Evolutionary conservation across 30 jellyfish, hydroid and myxozoan genomes (phyloP), one percentile per base, ranked within the genome.

Genomic region (Aurelia sp.): DNA sequence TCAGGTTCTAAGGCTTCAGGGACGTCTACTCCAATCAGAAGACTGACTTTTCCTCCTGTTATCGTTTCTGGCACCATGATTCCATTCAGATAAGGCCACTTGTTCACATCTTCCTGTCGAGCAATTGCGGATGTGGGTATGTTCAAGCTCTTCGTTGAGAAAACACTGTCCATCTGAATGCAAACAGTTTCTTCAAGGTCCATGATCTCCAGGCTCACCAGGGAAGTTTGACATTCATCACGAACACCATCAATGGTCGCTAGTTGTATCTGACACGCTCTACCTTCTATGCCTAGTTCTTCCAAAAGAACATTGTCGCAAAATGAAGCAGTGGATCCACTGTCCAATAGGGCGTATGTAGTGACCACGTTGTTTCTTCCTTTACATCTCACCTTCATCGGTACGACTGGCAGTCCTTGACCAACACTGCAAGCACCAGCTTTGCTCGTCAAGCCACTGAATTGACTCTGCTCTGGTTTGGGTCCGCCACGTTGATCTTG

Each of bases 351-450:
- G 19, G 89, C 91, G 41, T 59, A 85, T n/a, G 88, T 85, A 19
- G 13, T 31, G 30, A 81, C 17, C 48, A 11, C 47, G 0, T 51
- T 68, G 40, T 53, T 48, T 66, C 62, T 24, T 21, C 74, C 63
- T 50, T 51, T 11, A n/a, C 61, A 52, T 65, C 59, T 66, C 31
- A 81, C 84, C 55, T 70, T 81, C 33, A 81, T 33, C 6, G 84
- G 91, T 15, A 81, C 65, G 41, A 81, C 48, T 10, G 91, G 91
- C 68, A 81, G 77, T n/a, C 91, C 82, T 66, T 81, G 47, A 18
- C 20, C 83, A 67, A 17, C 55, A 61, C 84, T 15, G 24, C 41
- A 8, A 19, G 41, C 74, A 27, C 76, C 76, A 41, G 3, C 13
- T 38, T 47, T 33, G 31, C 79, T 60, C 78, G 52, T 27, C 69